Conservation (phyloP, 2,888 invertebrate species). For the Cephus pygmeus region DNA sequence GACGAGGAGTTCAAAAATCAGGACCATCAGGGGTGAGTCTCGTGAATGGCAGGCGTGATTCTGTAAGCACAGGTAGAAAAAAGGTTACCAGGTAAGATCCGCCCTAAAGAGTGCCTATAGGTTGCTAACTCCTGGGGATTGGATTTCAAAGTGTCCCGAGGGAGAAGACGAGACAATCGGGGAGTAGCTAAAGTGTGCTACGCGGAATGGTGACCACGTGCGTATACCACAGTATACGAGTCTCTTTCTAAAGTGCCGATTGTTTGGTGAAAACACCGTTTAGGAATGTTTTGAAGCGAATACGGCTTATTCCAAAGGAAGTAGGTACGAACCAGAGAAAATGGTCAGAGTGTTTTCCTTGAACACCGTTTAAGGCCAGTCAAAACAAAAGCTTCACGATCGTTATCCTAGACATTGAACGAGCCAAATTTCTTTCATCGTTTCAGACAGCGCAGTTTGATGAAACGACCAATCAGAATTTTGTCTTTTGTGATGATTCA, state of each 20-base stretch:
- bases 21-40: neutral
- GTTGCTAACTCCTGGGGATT: neutral
- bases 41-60: neutral
- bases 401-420: neutral
- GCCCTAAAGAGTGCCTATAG: neutral
- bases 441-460: neutral
- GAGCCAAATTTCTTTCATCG: neutral
- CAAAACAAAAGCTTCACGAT: constrained; percentile 24
- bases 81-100: neutral
- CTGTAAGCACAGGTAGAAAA: neutral
- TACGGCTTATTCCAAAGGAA: neutral
- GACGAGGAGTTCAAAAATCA: neutral
- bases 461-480: neutral
- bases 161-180: neutral
- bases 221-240: neutral
- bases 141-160: constrained; percentile 6
- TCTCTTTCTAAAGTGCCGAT: neutral
- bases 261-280: constrained; percentile 2
- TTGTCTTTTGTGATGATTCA: neutral
- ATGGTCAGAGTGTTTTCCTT: constrained; percentile 23
- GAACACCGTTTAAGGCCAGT: constrained; percentile 27
- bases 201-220: constrained; percentile 7
- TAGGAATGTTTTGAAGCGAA: neutral
- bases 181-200: neutral
- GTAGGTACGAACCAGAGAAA: constrained; percentile 1